Evolutionary conservation across 1,140 invertebrate genomes (phyloP), one percentile per base, ranked within the genome.

Genomic region (Galleria mellonella): DNA sequence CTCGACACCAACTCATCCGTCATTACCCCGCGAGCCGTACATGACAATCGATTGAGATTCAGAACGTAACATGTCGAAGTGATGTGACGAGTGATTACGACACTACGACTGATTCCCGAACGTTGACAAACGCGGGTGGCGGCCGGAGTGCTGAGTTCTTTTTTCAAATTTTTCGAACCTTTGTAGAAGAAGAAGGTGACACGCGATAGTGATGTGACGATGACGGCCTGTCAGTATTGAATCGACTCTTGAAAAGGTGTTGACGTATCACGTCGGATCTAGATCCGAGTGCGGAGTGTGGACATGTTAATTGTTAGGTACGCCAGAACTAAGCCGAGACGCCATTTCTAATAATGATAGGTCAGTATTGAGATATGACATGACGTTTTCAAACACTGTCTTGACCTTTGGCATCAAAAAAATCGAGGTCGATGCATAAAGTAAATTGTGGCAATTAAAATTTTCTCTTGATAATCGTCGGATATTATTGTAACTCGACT

Each of bases 261-360:
- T 71, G 78, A 83, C 71, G 66, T 59, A 51, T 65, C 56, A 15
- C 59, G 67, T 69, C 65, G 62, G 58, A 83, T 77, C 78, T 75
- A 76, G 74, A 81, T 83, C 49, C 52, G 47, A 50, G 59, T 62
- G 68, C 47, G 58, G 47, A 50, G 59, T 62, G 68, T 46, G 58
- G 74, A 83, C 72, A 78, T 71, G 69, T 83, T 81, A 83, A 81
- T 83, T 83, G 75, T 76, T 65, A 51, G 51, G 54, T 61, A 41
- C 33, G 58, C 31, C 28, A 29, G 37, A 13, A 17, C 29, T 14
- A 28, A 33, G 14, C 14, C 9, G 14, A 15, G 35, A 13, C 35
- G 35, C 35, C 14, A 15, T 8, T 37, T 15, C 14, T 37, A 15
- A 37, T 37, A 15, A 37, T 23, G n/a, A n/a, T n/a, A n/a, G n/a